Base-by-base conservation (phyloP, 1,140 invertebrate species). In the Neocloeon triangulifer region DNA sequence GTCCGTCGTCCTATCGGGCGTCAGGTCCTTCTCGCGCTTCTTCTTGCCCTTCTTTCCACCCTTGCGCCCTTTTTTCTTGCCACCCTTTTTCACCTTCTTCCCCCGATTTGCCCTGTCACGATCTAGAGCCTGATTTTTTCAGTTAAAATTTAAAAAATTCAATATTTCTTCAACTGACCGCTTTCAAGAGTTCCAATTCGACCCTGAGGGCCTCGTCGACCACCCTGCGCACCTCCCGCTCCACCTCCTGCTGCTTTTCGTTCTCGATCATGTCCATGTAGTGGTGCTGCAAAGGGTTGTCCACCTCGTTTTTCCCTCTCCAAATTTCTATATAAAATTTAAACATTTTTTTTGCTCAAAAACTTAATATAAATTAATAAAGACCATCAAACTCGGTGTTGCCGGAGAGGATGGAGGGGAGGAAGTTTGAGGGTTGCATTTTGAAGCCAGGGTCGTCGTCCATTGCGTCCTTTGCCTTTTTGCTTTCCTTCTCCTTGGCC, bases 11-110 rank as follows among this genome's bases (percentile, higher is more conserved):
- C 82, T 61, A 46, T 95, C 86, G 1, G 86, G 81, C 12, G 89
- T 95, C 22, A 95, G 56, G 59, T 95, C 88, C 53, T 95, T 95
- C 45, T 91, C 85, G 51, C 86, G 91, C 46, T 86, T 88, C 47
- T 81, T 88, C 51, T 86, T 89, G 41, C 66, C 72, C 38, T 79
- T 84, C 46, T 79, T 88, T 14, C 77, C 77, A 33, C 77, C 71
- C 5, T 73, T 64, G 15, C 36, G 36, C 58, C 70, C 69, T 49
- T 75, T 80, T 33, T 37, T 50, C 48, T 80, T 84, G 43, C 66
- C 67, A 36, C 63, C 66, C 53, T 79, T 86, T 44, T 74, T 79
- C 5, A 53, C 47, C 41, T 75, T 78, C 55, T 82, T 82, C 1
- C 73, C 67, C 51, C 76, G 75, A 34, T 62, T 53, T 12, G 69